Base-by-base conservation (phyloP, 1,140 invertebrate genomes). In the Halictus rubicundus region DNA sequence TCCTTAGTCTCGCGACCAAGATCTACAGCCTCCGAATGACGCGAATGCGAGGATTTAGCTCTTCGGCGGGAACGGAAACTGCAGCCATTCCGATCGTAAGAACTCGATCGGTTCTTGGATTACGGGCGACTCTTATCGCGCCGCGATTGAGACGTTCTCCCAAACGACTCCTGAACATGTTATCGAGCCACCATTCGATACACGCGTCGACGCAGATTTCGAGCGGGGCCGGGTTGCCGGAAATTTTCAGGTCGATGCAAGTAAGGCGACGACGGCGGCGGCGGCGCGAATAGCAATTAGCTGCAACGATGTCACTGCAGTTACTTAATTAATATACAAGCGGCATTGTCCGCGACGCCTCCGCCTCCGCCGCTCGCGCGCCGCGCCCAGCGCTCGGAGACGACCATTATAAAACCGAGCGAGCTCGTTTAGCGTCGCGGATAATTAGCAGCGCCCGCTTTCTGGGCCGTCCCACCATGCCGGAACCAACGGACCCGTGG, bases 281-380 rank as follows among this genome's bases (percentile, higher is more conserved):
- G 7, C 60, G n/a, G 14, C 42, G 23, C 46, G 60, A 64, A 64
- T 52, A 49, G 46, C 72, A 74, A 74, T 74, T 74, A 65, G 46
- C 39, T 14, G 72, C 27, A 74, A 49, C 72, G 46, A 52, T 74
- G 61, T 65, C 61, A 54, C 61, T 27, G 46, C 61, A 19, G 42
- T 54, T 25, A 64, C 60, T 73, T 54, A 65, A 74, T 74, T 74
- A 74, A 74, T 65, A 54, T 42, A 66, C 42, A 39, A 21, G 19
- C 52, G 49, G 37, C 64, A n/a, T 68, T 46, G 63, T 76, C 52
- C 37, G 12, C 54, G 57, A 57, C 74, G 74, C 37, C 64, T 46
- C 23, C 8, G 54, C 3, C 37, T 12, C 46, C 12, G 9, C 9
- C 66, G 19, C 52, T 14, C 27, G 8, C 23, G 23, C n/a, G n/a